Evolutionary conservation across 2,113 vertebrate genomes (phyloP), one percentile per base, ranked within the genome.

Genomic region (Amazona vittata): DNA sequence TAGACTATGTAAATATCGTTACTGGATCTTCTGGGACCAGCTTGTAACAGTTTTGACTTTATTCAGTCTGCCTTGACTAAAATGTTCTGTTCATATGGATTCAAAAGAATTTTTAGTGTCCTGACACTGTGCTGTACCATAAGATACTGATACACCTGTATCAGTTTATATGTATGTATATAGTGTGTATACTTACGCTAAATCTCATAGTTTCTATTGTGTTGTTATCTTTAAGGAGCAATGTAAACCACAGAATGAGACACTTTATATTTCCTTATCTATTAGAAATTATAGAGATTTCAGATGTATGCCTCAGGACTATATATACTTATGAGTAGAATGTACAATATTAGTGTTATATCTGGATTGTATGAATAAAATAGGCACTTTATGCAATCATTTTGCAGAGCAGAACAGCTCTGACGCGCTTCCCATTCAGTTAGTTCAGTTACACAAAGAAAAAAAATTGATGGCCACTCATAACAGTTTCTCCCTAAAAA

Each of bases 1-100:
- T 68, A 50, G 63, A 31, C 59, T 52, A 24, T 65, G 49, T 80
- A 92, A 96, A 94, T 80, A 49, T 83, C 88, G 86, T 90, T 95
- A 73, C 59, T 95, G 86, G 67, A 79, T 73, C 79, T 90, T 86
- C 44, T 90, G 89, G 57, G 89, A 85, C 37, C 17, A 44, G 41
- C 31, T 43, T 43, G 10, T 69, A 57, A 26, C 14, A 57, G 26
- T 18, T 73, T 60, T 31, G 39, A 91, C 53, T 89, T 86, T 86
- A 44, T 63, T 91, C 59, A 52, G 49, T 62, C 44, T 86, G 12
- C 19, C 53, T 77, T 70, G 50, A n/a, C 39, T 81, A 82, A 91
- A 93, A 77, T 39, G 11, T 53, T 50, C 49, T 62, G 71, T 95
- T 86, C 43, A 22, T 22, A 46, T 53, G 9, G 31, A 63, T 46